Percentiles rank a stretch among this genome's conserved stretches.
Conservation (phyloP, 2,797 vertebrate genomes). For the Sebastes variabilis region DNA sequence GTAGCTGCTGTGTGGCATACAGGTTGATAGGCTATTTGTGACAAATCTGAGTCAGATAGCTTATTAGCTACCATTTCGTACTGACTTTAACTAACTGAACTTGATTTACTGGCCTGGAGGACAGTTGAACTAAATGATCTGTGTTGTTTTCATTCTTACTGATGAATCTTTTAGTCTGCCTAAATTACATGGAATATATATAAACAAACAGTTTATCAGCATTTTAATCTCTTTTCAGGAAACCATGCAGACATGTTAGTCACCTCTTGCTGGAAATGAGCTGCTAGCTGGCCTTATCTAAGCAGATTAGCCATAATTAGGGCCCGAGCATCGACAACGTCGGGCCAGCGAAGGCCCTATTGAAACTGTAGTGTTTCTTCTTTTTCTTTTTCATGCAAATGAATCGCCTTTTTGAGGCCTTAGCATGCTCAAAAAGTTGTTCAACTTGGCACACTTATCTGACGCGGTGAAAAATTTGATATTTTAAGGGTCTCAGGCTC, state of each 20-base stretch:
- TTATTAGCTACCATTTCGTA: not conserved
- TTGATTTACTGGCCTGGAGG: not conserved
- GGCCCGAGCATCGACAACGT: no score
- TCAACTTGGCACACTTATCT: no score
- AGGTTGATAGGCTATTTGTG: not conserved
- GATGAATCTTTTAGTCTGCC: not conserved
- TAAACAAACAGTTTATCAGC: not conserved
- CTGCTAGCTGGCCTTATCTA: not conserved
- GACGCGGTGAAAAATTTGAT: no score
- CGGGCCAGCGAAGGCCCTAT: no score
- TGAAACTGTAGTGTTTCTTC: no score
- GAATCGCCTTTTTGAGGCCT: no score
- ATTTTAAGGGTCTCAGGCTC: no score
- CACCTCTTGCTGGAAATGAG: not conserved
- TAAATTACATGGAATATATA: not conserved
- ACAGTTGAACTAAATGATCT: not conserved
- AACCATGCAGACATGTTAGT: not conserved
- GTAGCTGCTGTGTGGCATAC: not conserved
- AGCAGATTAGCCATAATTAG: not conserved
- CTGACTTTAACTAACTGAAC: not conserved
- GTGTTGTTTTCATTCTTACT: not conserved
- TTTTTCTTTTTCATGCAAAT: no score
- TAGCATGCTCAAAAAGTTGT: no score
- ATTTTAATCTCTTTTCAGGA: not conserved
- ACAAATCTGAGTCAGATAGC: not conserved